Base-by-base conservation (phyloP, 2,797 vertebrate genomes). In the Apogon talboti region DNA sequence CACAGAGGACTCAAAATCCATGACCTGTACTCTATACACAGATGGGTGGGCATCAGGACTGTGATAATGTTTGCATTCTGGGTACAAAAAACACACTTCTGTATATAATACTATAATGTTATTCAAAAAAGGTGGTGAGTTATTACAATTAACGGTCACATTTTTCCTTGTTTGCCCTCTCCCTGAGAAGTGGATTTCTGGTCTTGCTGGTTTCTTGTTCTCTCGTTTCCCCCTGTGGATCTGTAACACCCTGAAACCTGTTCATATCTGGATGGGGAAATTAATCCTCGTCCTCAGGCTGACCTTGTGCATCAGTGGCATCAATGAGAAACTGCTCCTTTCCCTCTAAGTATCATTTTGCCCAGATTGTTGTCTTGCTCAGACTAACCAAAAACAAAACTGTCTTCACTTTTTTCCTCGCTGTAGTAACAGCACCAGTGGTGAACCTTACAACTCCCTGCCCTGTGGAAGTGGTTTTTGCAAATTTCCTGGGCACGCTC, bases 31-130 rank as follows among this genome's bases (percentile, higher is more conserved):
- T 79, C 78, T 24, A 44, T 74, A 57, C 73, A 84, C 64, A 81
- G 78, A 58, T 75, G 69, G 75, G 53, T 76, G 55, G 76, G 71
- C 72, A 35, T 85, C 50, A 50, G 19, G 0, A 61, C 77, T n/a
- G 68, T 76, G 21, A 5, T 48, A 0, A 8, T 64, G 40, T 86
- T 82, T 57, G 40, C 66, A 11, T 13, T 61, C 12, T 62, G 82
- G 81, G 79, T 83, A 30, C 3, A 24, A 38, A 40, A 38, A 19
- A 40, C 2, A 24, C 6, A 21, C 1, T 9, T 18, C 24, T 11
- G n/a, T 13, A 13, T 10, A 44, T 51, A 37, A 53, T 43, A 45
- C n/a, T 3, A 12, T 13, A 2, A 30, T 5, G n/a, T 13, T 0
- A 1, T 38, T n/a, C n/a, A n/a, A n/a, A n/a, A n/a, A n/a, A n/a